These are phyloP conservation scores for Danio aesculapii DNA, from an alignment of 2,797 vertebrate species.

Conservation along the genomic window DNA sequence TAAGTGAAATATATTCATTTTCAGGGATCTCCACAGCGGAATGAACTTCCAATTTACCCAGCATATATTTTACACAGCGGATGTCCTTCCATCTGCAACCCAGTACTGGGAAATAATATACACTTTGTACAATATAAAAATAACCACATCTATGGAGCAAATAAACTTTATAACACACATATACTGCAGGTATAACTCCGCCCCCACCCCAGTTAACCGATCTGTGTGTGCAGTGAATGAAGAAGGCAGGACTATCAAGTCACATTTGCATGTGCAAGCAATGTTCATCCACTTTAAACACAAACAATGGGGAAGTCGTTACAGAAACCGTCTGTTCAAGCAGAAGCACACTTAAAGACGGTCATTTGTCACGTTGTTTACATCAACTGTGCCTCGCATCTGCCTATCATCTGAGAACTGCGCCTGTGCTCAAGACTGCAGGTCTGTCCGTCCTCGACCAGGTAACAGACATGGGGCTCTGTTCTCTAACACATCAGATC, in stretches of 20 bases:
- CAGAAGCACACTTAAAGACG: background rate
- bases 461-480: slow-evolving; percentile 32
- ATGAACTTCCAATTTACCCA: too few species aligned
- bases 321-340: background rate
- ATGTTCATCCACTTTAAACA: background rate
- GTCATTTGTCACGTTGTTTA: slow-evolving; percentile 3
- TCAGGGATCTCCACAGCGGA: too few species aligned
- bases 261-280: slow-evolving; percentile 36
- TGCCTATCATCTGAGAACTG: background rate
- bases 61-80: too few species aligned
- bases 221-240: background rate
- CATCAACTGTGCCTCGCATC: background rate
- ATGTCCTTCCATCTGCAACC: too few species aligned
- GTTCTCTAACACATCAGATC: slow-evolving; percentile 37
- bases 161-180: too few species aligned
- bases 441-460: background rate
- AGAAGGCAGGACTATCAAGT: slow-evolving; percentile 20
- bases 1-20: too few species aligned
- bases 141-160: too few species aligned
- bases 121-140: too few species aligned
- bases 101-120: too few species aligned
- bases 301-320: slow-evolving; percentile 42
- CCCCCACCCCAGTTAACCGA: background rate
- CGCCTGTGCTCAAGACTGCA: background rate
- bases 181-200: background rate